These are phyloP conservation scores for Maccullochella peelii DNA, from an alignment of 2,113 vertebrate genomes.

Conservation along the genomic window DNA sequence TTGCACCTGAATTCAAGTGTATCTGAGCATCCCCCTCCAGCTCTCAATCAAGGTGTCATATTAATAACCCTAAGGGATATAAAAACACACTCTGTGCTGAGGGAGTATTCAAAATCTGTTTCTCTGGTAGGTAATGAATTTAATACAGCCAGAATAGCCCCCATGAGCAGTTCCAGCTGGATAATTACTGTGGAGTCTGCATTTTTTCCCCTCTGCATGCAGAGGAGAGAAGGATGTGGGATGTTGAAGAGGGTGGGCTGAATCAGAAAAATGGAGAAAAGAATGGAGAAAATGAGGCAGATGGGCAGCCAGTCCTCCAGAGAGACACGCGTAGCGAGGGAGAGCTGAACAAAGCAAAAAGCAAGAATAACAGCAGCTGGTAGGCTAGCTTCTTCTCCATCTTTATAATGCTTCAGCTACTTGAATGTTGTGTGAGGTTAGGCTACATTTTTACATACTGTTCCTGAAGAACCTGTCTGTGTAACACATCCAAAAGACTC, in stretches of 20 bases:
- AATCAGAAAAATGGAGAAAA: conserved; percentile 65
- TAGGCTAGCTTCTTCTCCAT: not conserved
- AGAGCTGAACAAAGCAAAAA: conserved; percentile 50
- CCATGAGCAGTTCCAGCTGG: conserved; percentile 68
- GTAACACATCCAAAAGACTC: not conserved
- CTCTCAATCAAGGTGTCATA: conserved; percentile 1
- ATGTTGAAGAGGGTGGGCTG: conserved; percentile 61
- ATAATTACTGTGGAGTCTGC: conserved; percentile 68
- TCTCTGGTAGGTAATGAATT: conserved; percentile 54
- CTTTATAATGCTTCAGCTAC: not conserved
- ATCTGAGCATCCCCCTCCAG: not conserved
- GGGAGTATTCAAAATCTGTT: conserved; percentile 28
- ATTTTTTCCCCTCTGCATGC: conserved; percentile 63
- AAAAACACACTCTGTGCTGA: conserved; percentile 13
- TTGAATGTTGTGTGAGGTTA: not conserved
- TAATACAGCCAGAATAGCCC: conserved; percentile 53
- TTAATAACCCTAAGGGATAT: not conserved
- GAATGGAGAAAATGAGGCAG: conserved; percentile 70
- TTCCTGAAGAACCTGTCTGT: not conserved
- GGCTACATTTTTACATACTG: not conserved
- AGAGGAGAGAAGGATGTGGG: conserved; percentile 72
- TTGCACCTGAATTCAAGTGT: conserved; percentile 20
- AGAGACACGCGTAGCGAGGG: conserved; percentile 14
- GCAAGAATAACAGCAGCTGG: conserved; percentile 55
- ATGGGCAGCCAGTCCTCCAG: conserved; percentile 24